A percentile compares a stretch with the other conserved stretches of the same genome.
Evolutionary conservation across 2,113 vertebrate species (phyloP).

Genomic region (Albula glossodonta): DNA sequence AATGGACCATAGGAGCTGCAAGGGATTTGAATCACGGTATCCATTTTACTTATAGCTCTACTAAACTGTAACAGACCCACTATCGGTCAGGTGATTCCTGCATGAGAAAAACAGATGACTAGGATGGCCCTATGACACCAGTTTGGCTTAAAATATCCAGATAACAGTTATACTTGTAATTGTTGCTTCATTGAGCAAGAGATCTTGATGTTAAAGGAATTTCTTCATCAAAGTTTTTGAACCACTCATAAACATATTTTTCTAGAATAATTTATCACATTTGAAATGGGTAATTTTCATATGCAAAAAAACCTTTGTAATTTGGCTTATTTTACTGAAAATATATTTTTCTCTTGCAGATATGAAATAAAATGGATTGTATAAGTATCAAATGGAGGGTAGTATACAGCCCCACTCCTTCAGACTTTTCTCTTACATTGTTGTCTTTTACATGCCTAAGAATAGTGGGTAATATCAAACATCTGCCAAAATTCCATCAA

Average conservation of each 20-base stretch:
- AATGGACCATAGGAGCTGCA: constrained; percentile 39
- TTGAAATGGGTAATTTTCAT: no score
- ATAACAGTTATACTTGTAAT: neutral
- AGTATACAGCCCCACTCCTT: neutral
- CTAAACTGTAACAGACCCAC: constrained; percentile 44
- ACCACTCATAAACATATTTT: neutral
- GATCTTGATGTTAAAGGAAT: no score
- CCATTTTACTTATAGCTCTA: constrained; percentile 50
- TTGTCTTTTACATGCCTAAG: neutral
- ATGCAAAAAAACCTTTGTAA: no score
- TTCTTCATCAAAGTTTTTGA: no score
- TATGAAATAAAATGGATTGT: no score
- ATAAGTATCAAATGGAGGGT: no score
- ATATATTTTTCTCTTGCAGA: no score
- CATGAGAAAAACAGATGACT: constrained; percentile 36
- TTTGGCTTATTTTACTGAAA: no score
- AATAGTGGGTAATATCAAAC: neutral
- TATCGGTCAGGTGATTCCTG: constrained; percentile 43
- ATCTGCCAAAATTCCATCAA: neutral
- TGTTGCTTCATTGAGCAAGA: no score
- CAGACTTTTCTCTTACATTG: neutral
- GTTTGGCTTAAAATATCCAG: neutral
- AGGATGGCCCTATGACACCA: neutral
- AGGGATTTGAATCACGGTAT: constrained; percentile 46
- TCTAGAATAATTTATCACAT: neutral